Evolutionary conservation across 1,140 invertebrate genomes (phyloP), one percentile per base, ranked within the genome.

Genomic region (Metaphire vulgaris): DNA sequence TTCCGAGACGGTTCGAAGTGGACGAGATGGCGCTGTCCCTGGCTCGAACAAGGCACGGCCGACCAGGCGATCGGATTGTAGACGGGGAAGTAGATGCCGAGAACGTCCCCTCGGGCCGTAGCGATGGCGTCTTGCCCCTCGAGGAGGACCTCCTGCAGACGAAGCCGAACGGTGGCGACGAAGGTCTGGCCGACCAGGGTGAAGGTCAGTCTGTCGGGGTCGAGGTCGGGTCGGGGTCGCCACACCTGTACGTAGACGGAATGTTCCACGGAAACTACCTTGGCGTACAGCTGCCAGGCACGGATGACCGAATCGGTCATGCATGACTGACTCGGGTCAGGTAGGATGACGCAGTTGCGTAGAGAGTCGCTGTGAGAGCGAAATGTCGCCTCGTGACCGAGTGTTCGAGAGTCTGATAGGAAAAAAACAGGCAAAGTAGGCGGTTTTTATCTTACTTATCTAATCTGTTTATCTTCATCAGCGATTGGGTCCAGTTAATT

Each of bases 161-260:
- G 71, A 64, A 77, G 66, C 28, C 56, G 32, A 12, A 33, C 29
- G 16, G 76, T 71, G 15, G 41, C 30, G 41, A 41, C 74, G 65
- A 68, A 77, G 12, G 76, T 77, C 72, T 77, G 76, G 32, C 76
- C 76, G 2, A 77, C 70, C 30, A 77, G 76, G 29, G n/a, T 74
- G 67, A 74, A 77, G 1, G 29, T 74, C 28, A 30, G 28, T 15
- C 72, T 26, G 6, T 56, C 41, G 6, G 41, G 41, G 21, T 41
- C 34, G 0, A 34, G 72, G 6, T 56, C 41, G 6, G 41, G 41
- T 12, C 30, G 28, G 0, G 72, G 72, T n/a, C 72, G 32, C 72
- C 72, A 73, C 0, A 73, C 41, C 41, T 73, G 72, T 16, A 73
- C n/a, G 41, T 73, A 56, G 29, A 41, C 72, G 14, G 72, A 73